phyloP scores from a whole-genome alignment of 2,797 vertebrate genomes.

The Kryptopterus vitreolus region DNA sequence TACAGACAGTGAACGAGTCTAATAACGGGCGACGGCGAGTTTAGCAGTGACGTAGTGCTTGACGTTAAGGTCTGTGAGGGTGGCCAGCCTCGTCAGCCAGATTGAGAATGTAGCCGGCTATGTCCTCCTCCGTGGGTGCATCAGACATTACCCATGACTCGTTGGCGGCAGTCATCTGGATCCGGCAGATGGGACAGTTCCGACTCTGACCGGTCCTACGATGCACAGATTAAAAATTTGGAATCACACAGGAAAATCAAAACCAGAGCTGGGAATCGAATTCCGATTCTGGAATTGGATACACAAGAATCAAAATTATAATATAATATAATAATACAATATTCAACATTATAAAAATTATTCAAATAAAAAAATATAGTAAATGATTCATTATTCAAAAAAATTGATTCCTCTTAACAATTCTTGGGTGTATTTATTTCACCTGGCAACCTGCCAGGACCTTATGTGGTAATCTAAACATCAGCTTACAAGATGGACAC shows the following conservation, averaged over 20 bases:
- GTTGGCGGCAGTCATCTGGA: constrained; percentile 88
- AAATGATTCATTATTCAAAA: no score
- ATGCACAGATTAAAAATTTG: not conserved
- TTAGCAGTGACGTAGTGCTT: constrained; percentile 27
- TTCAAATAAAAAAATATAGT: no score
- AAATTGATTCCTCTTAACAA: no score
- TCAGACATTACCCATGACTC: constrained; percentile 98
- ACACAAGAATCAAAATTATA: no score
- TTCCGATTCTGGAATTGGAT: no score
- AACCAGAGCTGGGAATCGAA: not conserved
- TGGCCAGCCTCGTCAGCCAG: constrained; percentile 93
- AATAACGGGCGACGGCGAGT: not conserved
- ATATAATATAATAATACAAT: no score
- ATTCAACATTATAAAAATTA: no score
- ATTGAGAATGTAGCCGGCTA: constrained; percentile 94
- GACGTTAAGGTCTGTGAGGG: constrained; percentile 84
- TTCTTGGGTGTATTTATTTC: no score
- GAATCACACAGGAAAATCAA: not conserved
- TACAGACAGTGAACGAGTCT: constrained; percentile 14
- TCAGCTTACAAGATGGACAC: no score
- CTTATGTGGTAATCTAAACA: no score
- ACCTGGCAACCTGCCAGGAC: no score
- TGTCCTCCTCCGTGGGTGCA: constrained; percentile 92
- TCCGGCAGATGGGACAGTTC: constrained; percentile 94
- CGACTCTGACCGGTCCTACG: constrained; percentile 91